phyloP scores from a whole-genome alignment of 2,888 invertebrate species.

The Yponomeuta evonymella region DNA sequence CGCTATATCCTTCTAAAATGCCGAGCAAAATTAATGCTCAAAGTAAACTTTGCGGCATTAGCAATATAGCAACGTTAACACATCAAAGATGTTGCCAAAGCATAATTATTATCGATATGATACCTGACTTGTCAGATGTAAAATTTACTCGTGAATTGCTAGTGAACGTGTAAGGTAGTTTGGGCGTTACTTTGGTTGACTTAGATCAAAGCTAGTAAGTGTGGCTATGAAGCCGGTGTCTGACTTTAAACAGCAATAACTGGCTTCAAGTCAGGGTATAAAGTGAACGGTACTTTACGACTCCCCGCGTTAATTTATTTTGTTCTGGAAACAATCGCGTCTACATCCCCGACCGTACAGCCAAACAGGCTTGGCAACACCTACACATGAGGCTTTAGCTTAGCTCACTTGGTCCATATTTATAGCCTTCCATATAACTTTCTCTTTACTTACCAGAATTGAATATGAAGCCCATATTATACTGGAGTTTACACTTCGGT shows the following conservation, averaged over 20 bases:
- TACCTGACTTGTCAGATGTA: conserved; percentile 38
- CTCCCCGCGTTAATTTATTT: conserved; percentile 63
- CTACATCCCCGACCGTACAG: neutral
- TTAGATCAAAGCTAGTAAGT: conserved; percentile 54
- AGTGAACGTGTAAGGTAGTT: conserved; percentile 13
- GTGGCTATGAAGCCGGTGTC: conserved; percentile 38
- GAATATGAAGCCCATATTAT: conserved; percentile 52
- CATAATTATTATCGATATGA: conserved; percentile 26
- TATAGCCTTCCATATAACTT: conserved; percentile 2
- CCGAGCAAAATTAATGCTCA: conserved; percentile 57
- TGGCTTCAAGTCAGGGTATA: conserved; percentile 44
- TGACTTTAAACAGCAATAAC: conserved; percentile 63
- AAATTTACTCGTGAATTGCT: conserved; percentile 40
- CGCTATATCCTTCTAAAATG: conserved; percentile 22
- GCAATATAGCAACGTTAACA: conserved; percentile 41
- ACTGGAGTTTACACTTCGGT: conserved; percentile 24
- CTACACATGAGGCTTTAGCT: neutral
- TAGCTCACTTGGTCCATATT: neutral
- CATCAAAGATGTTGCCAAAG: conserved; percentile 47
- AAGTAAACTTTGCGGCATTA: conserved; percentile 36
- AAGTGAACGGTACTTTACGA: conserved; percentile 56
- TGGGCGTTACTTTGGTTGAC: conserved; percentile 34
- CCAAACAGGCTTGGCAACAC: neutral
- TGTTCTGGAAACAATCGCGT: conserved; percentile 63
- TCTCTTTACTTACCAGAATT: conserved; percentile 15